Conservation (phyloP, 2,888 invertebrate species). For the Drosophila limbata region DNA sequence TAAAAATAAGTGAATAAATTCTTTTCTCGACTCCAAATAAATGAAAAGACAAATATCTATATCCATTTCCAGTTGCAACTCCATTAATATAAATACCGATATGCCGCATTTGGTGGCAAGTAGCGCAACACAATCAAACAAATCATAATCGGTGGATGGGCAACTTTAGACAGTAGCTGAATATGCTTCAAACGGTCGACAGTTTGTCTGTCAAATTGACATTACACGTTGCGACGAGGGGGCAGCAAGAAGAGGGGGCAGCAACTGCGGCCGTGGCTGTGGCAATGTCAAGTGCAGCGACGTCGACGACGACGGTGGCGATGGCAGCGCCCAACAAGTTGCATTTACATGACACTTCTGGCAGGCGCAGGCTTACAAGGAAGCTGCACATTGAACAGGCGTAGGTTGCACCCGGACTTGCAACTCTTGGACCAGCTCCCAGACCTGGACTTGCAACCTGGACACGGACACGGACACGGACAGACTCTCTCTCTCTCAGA, state of each 20-base stretch:
- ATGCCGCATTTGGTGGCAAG: slow-evolving; percentile 23
- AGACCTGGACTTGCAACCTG: slow-evolving; percentile 24
- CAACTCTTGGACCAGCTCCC: slow-evolving; percentile 22
- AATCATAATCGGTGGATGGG: slow-evolving; percentile 72
- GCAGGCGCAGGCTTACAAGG: slow-evolving; percentile 56
- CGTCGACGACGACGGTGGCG: slow-evolving; percentile 48
- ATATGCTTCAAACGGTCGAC: slow-evolving; percentile 78
- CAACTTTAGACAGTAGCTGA: slow-evolving; percentile 76
- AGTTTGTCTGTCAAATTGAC: slow-evolving; percentile 81
- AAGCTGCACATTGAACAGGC: slow-evolving; percentile 33
- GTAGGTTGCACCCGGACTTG: slow-evolving; percentile 46
- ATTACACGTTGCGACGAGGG: slow-evolving; percentile 64
- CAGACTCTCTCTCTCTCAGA: slow-evolving; percentile 11
- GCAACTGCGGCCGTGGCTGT: slow-evolving; percentile 28
- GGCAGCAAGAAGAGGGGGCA: slow-evolving; percentile 8
- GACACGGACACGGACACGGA: slow-evolving; percentile 8
- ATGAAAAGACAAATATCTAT: too few species aligned
- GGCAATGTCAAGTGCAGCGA: slow-evolving; percentile 60
- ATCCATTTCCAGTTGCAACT: background rate
- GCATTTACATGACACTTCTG: slow-evolving; percentile 73
- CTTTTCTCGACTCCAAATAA: too few species aligned
- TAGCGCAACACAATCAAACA: slow-evolving; percentile 62
- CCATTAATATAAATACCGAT: background rate
- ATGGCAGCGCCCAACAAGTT: slow-evolving; percentile 70
- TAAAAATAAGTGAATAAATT: too few species aligned